Percentiles rank a stretch among this genome's conserved stretches.
These are phyloP conservation scores for Rattus rattus DNA, from an alignment of 2,113 vertebrate species.

Conservation along the genomic window DNA sequence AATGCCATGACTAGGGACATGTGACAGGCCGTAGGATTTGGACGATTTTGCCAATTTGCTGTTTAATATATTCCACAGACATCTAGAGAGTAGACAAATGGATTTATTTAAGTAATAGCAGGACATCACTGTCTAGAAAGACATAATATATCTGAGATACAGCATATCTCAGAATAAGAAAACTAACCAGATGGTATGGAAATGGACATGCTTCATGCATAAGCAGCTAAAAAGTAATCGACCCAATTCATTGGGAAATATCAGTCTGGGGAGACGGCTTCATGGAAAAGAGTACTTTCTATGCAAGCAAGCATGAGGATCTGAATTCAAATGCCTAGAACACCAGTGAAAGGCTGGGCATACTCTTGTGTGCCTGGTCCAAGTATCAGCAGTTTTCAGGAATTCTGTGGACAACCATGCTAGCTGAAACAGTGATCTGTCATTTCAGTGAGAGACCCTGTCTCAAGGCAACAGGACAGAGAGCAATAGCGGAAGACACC, in stretches of 20 bases:
- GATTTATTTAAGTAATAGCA: neutral
- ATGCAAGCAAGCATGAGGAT: neutral
- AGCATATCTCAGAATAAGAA: neutral
- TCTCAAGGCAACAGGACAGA: neutral
- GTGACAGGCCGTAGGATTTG: neutral
- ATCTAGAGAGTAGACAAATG: neutral
- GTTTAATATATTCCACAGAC: neutral
- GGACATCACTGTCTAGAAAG: neutral
- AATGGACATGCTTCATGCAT: neutral
- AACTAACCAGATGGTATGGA: constrained; percentile 9
- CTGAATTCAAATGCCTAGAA: neutral
- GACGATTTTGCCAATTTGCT: neutral
- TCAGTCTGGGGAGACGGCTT: neutral
- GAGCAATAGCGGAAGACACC: neutral
- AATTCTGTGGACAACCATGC: neutral
- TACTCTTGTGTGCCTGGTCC: neutral
- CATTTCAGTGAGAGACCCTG: neutral
- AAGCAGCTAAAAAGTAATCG: neutral
- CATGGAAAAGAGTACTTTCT: neutral
- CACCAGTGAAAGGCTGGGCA: neutral
- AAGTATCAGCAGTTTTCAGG: neutral
- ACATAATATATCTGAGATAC: neutral
- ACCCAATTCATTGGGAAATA: neutral
- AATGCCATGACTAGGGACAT: neutral
- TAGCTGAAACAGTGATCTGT: neutral